These are phyloP conservation scores for Mesochorus sp. DNA, from an alignment of 2,888 invertebrate genomes.

Conservation along the genomic window DNA sequence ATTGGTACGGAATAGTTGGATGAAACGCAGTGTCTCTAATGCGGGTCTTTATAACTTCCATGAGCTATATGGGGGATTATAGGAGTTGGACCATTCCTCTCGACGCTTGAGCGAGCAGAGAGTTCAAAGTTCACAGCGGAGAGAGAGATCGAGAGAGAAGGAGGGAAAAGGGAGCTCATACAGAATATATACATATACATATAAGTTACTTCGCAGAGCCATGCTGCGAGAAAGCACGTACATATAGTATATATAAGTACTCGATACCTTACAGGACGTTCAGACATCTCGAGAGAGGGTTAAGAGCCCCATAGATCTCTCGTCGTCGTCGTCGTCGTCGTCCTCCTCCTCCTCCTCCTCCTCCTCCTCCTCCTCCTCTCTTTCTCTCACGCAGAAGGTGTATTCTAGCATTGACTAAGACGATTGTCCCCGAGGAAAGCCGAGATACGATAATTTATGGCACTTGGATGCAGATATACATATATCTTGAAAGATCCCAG, in stretches of 20 bases:
- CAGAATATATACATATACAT: too few species aligned
- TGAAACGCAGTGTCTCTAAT: background rate
- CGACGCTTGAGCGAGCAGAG: background rate
- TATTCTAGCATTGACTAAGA: slow-evolving; percentile 1
- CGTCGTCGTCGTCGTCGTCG: too few species aligned
- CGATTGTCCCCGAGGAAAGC: slow-evolving; percentile 33
- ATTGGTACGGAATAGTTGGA: slow-evolving; percentile 6
- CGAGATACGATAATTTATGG: slow-evolving; percentile 50
- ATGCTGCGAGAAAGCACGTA: slow-evolving; percentile 28
- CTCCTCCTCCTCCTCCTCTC: background rate
- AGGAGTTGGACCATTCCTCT: slow-evolving; percentile 2
- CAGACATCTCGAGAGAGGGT: slow-evolving; percentile 24
- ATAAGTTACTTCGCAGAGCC: slow-evolving; percentile 21
- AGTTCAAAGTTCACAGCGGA: background rate
- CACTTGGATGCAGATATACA: slow-evolving; percentile 51
- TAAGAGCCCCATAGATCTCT: slow-evolving; percentile 15
- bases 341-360: too few species aligned
- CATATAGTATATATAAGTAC: slow-evolving; percentile 31
- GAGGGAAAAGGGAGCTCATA: background rate
- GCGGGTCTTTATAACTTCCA: too few species aligned
- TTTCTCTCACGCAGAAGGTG: background rate
- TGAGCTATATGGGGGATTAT: background rate
- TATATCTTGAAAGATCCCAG: slow-evolving; percentile 47
- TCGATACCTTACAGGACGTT: slow-evolving; percentile 36
- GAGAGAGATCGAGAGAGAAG: background rate